Evolutionary conservation across 2,113 vertebrate species (phyloP).

Genomic region (Cavia aperea): DNA sequence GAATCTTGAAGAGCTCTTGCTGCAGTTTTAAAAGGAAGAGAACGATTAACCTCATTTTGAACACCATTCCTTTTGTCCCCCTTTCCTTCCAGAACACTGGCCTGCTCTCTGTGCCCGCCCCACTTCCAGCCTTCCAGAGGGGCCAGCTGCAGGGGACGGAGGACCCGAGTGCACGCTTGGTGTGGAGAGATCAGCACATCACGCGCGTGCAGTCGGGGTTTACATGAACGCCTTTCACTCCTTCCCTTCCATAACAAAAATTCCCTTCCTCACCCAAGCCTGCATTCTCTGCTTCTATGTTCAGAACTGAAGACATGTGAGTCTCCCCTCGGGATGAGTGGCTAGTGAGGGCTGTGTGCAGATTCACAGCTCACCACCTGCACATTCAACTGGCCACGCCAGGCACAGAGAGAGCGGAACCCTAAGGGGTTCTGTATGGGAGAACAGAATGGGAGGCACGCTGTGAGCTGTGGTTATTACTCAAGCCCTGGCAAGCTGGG

Average conservation of each 20-base stretch:
- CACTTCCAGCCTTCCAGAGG: neutral
- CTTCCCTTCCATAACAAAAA: neutral
- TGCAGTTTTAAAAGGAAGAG: conserved; percentile 69
- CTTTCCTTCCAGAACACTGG: neutral
- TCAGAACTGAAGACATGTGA: neutral
- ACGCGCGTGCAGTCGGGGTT: fast-evolving
- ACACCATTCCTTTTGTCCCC: neutral
- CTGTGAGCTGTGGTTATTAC: fast-evolving
- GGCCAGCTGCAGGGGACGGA: neutral
- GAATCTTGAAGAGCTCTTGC: conserved; percentile 96
- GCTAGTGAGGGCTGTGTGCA: no score
- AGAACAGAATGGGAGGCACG: neutral
- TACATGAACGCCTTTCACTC: neutral
- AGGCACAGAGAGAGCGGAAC: no score
- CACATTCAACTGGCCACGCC: neutral
- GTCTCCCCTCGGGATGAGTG: neutral
- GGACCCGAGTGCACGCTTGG: neutral
- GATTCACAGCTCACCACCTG: neutral
- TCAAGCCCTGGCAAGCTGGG: neutral
- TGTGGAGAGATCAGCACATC: neutral
- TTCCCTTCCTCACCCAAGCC: neutral
- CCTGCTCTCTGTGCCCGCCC: neutral
- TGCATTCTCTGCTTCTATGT: neutral
- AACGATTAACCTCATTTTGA: conserved; percentile 20
- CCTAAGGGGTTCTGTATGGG: neutral